phyloP scores from a whole-genome alignment of 2,888 invertebrate genomes.

The Zygogramma bicolorata region DNA sequence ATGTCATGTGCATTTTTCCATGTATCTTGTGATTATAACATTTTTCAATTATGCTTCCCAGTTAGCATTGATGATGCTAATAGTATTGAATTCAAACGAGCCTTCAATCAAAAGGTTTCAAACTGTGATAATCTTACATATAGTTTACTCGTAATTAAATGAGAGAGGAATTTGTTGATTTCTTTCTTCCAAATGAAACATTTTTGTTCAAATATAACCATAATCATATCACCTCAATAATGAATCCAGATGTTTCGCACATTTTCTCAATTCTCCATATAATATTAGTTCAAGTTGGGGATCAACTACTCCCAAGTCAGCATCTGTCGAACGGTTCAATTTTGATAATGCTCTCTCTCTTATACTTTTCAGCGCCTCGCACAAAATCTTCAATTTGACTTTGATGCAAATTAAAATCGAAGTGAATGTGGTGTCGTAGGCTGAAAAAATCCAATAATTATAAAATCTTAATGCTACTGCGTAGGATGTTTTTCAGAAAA shows the following conservation, averaged over 20 bases:
- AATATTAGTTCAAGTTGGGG: background rate
- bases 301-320: background rate
- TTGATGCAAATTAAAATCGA: slow-evolving; percentile 8
- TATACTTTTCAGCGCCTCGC: background rate
- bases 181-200: too few relatives aligned
- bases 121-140: too few relatives aligned
- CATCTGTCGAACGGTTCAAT: background rate
- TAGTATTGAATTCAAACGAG: too few relatives aligned
- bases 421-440: slow-evolving; percentile 1
- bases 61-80: too few relatives aligned
- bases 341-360: slow-evolving; percentile 15
- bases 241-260: slow-evolving; percentile 10
- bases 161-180: too few relatives aligned
- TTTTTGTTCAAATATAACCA: too few relatives aligned
- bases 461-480: background rate
- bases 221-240: slow-evolving; percentile 20
- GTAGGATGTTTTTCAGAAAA: too few relatives aligned
- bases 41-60: too few relatives aligned
- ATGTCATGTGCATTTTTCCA: too few relatives aligned
- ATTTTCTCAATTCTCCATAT: slow-evolving; percentile 3
- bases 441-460: background rate
- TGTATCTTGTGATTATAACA: too few relatives aligned
- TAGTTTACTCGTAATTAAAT: too few relatives aligned
- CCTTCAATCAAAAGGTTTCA: too few relatives aligned
- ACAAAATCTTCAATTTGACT: background rate